These are phyloP conservation scores for Onychostruthus taczanowskii DNA, from an alignment of 2,113 vertebrate species.

Conservation along the genomic window DNA sequence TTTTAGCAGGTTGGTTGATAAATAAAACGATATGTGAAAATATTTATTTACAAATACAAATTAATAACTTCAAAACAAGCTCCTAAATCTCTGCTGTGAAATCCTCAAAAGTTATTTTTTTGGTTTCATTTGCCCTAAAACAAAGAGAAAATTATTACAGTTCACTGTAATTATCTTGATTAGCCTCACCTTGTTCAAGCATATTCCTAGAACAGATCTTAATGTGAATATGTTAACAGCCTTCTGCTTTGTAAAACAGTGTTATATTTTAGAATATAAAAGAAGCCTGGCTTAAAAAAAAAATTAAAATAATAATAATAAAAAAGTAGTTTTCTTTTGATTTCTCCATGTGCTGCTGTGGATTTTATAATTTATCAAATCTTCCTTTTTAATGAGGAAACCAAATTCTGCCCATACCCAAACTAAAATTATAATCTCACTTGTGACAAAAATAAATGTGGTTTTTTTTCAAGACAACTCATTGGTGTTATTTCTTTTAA, in stretches of 20 bases:
- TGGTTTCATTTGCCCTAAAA: not conserved
- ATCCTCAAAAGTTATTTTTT: not conserved
- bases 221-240: not conserved
- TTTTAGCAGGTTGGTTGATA: not conserved
- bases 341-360: not conserved
- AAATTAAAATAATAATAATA: not conserved
- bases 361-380: not conserved
- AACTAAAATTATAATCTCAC: not conserved
- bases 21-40: not conserved
- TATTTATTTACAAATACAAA: conserved; percentile 24
- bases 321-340: not conserved
- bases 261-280: not conserved
- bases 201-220: not conserved
- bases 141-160: not conserved
- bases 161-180: not conserved
- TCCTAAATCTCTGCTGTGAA: not conserved
- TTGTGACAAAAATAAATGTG: not conserved
- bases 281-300: not conserved
- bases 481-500: not conserved
- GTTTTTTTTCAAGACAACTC: not conserved
- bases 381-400: not conserved
- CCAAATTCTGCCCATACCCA: not conserved
- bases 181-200: not conserved
- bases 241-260: not conserved
- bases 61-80: not conserved